Conservation (phyloP, 2,113 vertebrate genomes). For the Bettongia penicillata region DNA sequence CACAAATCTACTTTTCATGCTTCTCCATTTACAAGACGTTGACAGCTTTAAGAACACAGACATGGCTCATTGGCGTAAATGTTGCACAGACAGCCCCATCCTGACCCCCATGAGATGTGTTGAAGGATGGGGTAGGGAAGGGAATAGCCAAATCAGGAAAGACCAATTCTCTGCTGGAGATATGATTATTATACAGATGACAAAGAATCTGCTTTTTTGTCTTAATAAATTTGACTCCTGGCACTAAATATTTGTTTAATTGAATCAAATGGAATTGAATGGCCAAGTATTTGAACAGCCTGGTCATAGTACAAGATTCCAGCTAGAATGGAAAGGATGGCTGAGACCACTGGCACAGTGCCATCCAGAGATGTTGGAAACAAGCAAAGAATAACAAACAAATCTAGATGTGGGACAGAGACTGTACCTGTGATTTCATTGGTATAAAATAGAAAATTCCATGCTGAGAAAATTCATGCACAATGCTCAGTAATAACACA, state of each 20-base stretch:
- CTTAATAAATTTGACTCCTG: neutral
- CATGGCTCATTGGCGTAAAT: neutral
- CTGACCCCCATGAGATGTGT: neutral
- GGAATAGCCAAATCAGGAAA: neutral
- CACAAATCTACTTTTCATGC: slow-evolving; percentile 39
- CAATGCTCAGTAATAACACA: neutral
- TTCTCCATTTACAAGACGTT: slow-evolving; percentile 41
- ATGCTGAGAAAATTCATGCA: neutral
- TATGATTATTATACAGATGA: neutral
- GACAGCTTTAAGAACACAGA: slow-evolving; percentile 29
- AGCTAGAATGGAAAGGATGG: neutral
- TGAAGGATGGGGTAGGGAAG: neutral
- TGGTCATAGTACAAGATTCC: neutral
- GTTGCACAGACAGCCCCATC: neutral
- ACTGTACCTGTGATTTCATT: neutral
- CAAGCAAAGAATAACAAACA: neutral
- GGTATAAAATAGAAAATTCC: neutral
- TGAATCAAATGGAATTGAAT: neutral
- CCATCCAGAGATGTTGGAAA: neutral
- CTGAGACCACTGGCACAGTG: neutral
- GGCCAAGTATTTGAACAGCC: neutral
- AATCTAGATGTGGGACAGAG: neutral
- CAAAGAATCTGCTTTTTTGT: neutral
- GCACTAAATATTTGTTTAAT: neutral
- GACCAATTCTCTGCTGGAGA: neutral